A percentile compares a stretch with the other conserved stretches of the same genome.
phyloP scores from a whole-genome alignment of 2,888 invertebrate species.

The Elmis aenea region DNA sequence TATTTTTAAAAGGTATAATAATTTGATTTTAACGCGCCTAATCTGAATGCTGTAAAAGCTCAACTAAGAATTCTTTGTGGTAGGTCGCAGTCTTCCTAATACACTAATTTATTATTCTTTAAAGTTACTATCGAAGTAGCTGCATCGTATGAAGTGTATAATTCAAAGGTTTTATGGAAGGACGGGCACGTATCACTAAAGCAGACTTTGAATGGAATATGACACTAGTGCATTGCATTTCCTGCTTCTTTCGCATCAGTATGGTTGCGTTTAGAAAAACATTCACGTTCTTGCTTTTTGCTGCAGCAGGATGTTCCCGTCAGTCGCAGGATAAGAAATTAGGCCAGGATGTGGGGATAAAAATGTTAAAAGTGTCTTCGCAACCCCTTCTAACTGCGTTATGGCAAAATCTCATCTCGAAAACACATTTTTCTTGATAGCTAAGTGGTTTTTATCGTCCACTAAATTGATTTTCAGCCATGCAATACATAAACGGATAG shows the following conservation, averaged over 20 bases:
- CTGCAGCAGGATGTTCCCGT: constrained; percentile 17
- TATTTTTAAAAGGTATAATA: no score
- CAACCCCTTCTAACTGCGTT: constrained; percentile 15
- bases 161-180: no score
- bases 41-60: no score
- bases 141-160: no score
- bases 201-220: constrained; percentile 13
- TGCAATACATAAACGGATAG: no score
- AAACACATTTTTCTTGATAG: constrained; percentile 13
- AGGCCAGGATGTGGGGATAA: constrained; percentile 13
- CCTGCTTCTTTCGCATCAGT: constrained; percentile 15
- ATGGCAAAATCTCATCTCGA: constrained; percentile 14
- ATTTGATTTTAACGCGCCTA: no score
- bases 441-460: no score
- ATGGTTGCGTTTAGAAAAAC: constrained; percentile 15
- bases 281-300: constrained; percentile 20
- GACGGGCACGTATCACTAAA: constrained; percentile 3
- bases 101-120: no score
- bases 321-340: constrained; percentile 18
- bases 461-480: no score
- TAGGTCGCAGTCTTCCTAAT: no score
- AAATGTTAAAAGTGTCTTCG: constrained; percentile 20
- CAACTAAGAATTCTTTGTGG: no score
- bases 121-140: no score
- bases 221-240: constrained; percentile 19